Evolutionary conservation across 2,113 vertebrate genomes (phyloP), one percentile per base, ranked within the genome.

Genomic region (Cathartes aura): DNA sequence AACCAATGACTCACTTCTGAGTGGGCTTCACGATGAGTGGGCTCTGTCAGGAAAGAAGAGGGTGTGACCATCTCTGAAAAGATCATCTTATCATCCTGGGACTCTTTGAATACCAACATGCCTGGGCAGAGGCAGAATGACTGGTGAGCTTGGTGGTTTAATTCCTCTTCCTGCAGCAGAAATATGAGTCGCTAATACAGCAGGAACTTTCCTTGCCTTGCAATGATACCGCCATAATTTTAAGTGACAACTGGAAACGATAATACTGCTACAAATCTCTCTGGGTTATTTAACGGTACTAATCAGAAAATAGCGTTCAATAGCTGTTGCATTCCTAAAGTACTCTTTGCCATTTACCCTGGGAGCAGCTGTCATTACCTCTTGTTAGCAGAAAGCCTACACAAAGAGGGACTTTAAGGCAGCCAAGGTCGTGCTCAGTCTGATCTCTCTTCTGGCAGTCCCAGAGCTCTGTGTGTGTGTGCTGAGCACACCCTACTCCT

Each of bases 1-100:
- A 94, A 87, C 64, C 50, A 70, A 22, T 90, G 87, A 95, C 58
- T 95, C 82, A 84, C 82, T 81, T 60, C 68, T 79, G 55, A 92
- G 78, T 55, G 62, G 91, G 66, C 34, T 76, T 68, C 32, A 70
- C 8, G 3, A 50, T 15, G 38, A 71, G 67, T 70, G 70, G 70
- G 36, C 56, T 30, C 58, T 52, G 52, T 58, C 89, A 94, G 83
- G 91, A 83, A 86, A 91, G 88, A 20, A 40, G 34, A 81, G 27
- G 11, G 24, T 59, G 66, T 55, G 45, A 82, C 66, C 10, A 4
- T 72, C 62, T 58, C 79, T 78, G 68, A 76, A 85, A 40, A 53
- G 38, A 96, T 87, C 82, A 68, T 48, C 53, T 63, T 59, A 42
- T 52, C 34, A 59, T n/a, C 55, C 52, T 81, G 48, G 22, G 73